Evolutionary conservation across 2,888 invertebrate genomes (phyloP), one percentile per base, ranked within the genome.

Genomic region (Epinotia brunnichana): DNA sequence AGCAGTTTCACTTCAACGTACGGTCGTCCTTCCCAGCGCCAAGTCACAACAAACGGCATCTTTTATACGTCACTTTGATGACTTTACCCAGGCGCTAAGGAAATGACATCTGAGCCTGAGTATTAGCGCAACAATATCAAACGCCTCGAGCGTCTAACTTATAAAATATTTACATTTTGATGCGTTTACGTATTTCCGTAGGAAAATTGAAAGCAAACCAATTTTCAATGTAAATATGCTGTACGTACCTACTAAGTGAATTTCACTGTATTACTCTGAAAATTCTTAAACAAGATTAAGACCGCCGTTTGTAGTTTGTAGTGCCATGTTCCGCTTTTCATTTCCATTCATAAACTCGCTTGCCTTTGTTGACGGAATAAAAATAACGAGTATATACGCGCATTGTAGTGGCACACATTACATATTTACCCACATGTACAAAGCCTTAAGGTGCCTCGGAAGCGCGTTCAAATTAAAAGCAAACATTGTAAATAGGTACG

Each of bases 331-430:
- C 56, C 61, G 67, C 60, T 61, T 71, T 72, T 72, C 67, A 72
- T 68, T 68, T 68, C 68, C 72, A 68, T 72, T 72, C 72, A 68
- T 68, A 62, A 68, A 68, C 61, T 68, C 70, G 59, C 72, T 68
- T 68, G 72, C 68, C 67, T 56, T 72, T 73, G 73, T 73, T 73
- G 69, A 73, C 73, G 54, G 51, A 69, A 69, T 73, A 73, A 73
- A 73, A 73, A 73, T 73, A 63, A 69, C 73, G 69, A 73, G 69
- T 70, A 57, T 63, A 68, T 63, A 39, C 56, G 19, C 39, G 73
- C 73, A 73, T 73, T 73, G 73, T 73, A 73, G 57, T 73, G 68
- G 67, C 68, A 39, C 68, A 68, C 68, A 73, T 73, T 73, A 68
- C 68, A 69, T 73, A 73, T 73, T 73, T 69, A 73, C 73, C 57